These are phyloP conservation scores for Acanthosepion pharaonis DNA, from an alignment of 2,888 invertebrate genomes.

Conservation along the genomic window DNA sequence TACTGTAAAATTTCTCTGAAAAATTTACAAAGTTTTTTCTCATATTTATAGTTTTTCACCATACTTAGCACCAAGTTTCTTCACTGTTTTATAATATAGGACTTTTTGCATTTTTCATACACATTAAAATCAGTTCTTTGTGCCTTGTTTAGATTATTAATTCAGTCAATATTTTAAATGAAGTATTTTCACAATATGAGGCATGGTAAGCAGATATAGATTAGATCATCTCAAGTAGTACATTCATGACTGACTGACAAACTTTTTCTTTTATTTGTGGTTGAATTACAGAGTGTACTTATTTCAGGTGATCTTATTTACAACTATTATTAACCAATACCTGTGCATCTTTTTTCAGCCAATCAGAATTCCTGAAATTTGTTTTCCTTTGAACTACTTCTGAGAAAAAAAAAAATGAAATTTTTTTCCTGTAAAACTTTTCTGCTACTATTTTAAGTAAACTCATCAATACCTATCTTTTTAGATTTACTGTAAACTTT, in stretches of 20 bases:
- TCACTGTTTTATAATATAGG: too few relatives aligned
- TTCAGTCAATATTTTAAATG: neutral
- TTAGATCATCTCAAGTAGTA: too few relatives aligned
- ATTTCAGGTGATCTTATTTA: neutral
- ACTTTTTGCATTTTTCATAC: neutral
- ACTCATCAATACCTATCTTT: too few relatives aligned
- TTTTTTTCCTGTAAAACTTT: too few relatives aligned
- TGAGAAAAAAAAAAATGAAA: too few relatives aligned
- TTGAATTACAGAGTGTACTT: neutral
- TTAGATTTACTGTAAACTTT: too few relatives aligned
- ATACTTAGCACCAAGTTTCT: too few relatives aligned
- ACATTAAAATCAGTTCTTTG: neutral
- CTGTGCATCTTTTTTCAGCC: conserved; percentile 2
- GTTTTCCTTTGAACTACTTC: neutral
- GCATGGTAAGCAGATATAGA: neutral
- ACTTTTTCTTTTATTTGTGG: neutral
- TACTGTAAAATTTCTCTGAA: neutral
- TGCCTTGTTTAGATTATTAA: neutral
- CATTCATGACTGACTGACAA: neutral
- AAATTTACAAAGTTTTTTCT: neutral
- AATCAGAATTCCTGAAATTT: neutral
- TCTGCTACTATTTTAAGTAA: too few relatives aligned
- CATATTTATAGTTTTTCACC: too few relatives aligned
- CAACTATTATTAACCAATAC: neutral
- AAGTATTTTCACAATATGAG: neutral